Evolutionary conservation across 2,888 invertebrate genomes (phyloP), one percentile per base, ranked within the genome.

Genomic region (Drosophila conformis): DNA sequence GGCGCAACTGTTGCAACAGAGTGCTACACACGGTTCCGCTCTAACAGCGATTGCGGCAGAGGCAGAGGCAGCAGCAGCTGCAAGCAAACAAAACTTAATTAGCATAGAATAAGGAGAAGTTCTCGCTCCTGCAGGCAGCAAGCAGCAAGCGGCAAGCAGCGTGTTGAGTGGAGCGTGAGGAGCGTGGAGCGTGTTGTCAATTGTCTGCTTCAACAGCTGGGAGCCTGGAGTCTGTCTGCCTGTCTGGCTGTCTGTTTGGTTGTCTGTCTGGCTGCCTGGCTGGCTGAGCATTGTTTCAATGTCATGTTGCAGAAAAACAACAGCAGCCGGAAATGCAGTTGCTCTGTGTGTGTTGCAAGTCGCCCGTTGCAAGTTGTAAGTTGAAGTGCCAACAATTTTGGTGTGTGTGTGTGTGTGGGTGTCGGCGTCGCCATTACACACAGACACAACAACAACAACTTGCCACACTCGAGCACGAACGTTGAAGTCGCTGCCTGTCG

Each of bases 221-320:
- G 31, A 52, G 60, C 61, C 59, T 42, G 21, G 42, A 42, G 59
- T 72, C 52, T 75, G 60, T 0, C 13, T 36, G 36, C 0, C 36
- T 29, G 27, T 13, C 57, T 62, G 33, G 18, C 38, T 42, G 52
- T 0, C 56, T 63, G 60, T 21, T 21, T 49, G 27, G 18, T 36
- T 75, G 59, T 1, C n/a, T 49, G 27, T 13, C 57, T 62, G 33
- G 13, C 38, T 42, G 52, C 0, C 56, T 60, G 60, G 3, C 59
- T 38, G 63, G 7, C 60, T 63, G 58, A 56, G 69, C 72, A 84
- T 87, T 87, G 87, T 87, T 87, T 87, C 87, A 87, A 87, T 87
- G 87, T 87, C 87, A 84, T 84, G 86, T 82, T 72, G 70, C 56
- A 64, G 21, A 56, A 52, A 31, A 21, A 15, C 57, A 38, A n/a